A percentile compares a stretch with the other conserved stretches of the same genome.
Conservation (phyloP, 2,797 vertebrate species). For the Onychomys torridus region DNA sequence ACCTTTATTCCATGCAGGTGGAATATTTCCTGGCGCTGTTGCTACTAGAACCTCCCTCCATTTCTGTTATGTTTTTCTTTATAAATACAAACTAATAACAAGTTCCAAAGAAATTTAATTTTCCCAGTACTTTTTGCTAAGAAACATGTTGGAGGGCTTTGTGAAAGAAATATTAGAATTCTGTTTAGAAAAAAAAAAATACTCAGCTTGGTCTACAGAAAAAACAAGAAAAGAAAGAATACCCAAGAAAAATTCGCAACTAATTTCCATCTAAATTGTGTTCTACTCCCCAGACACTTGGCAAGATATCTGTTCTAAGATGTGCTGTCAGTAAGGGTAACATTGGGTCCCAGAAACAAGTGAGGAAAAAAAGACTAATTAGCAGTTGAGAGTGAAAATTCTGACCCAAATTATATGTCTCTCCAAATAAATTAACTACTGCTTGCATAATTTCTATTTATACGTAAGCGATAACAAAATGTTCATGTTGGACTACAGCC, state of each 20-base stretch:
- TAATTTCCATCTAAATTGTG: not conserved
- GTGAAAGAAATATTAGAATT: conserved; percentile 18
- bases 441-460: not conserved
- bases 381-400: not conserved
- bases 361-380: not conserved
- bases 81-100: not conserved
- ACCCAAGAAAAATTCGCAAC: not conserved
- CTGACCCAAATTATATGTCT: conserved; percentile 5
- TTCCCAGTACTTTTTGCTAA: not conserved
- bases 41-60: not conserved
- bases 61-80: not conserved
- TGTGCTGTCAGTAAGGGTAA: not conserved
- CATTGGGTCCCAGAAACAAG: conserved; percentile 4
- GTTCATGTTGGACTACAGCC: not conserved
- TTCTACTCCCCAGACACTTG: not conserved
- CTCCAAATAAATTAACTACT: not conserved
- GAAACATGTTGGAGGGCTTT: conserved; percentile 1
- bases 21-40: conserved; percentile 10
- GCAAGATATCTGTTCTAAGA: not conserved
- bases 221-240: not conserved
- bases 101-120: not conserved
- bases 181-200: not conserved
- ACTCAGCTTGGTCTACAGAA: no score
- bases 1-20: not conserved
- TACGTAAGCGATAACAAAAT: not conserved